Evolutionary conservation across 92 coral and sea anemone genomes (phyloP).

Genomic region (Palythoa grandis): DNA sequence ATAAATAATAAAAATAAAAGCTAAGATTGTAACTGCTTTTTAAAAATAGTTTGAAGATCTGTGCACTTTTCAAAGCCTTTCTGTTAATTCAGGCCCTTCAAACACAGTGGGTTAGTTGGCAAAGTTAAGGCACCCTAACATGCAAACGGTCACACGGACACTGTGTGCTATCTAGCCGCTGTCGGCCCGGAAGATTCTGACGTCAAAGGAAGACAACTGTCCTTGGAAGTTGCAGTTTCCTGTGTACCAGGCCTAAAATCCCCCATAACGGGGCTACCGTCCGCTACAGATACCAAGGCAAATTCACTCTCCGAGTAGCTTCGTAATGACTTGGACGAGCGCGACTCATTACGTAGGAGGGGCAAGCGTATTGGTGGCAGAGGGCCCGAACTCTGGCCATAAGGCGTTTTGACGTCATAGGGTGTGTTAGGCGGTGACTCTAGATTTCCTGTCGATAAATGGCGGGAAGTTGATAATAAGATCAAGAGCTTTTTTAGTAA

Average conservation of each 20-base stretch:
- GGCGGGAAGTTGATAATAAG: neutral
- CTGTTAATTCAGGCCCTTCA: no score
- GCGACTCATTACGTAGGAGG: slow-evolving; percentile 73
- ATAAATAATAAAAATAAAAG: no score
- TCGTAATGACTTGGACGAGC: slow-evolving; percentile 78
- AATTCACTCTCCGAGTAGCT: slow-evolving; percentile 78
- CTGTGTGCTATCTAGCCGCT: slow-evolving; percentile 17
- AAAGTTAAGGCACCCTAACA: neutral
- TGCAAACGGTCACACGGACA: no score
- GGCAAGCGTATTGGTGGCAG: slow-evolving; percentile 95
- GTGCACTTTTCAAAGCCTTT: no score
- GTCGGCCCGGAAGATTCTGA: slow-evolving; percentile 4
- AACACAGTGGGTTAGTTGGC: neutral
- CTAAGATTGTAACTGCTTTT: no score
- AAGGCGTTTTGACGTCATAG: slow-evolving; percentile 55
- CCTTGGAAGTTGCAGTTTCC: slow-evolving; percentile 22
- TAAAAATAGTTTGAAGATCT: no score
- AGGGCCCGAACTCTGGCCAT: slow-evolving; percentile 60
- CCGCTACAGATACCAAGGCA: slow-evolving; percentile 64
- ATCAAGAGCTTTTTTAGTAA: neutral
- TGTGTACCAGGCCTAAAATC: slow-evolving; percentile 35
- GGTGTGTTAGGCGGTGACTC: slow-evolving; percentile 54
- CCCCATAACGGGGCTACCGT: slow-evolving; percentile 2
- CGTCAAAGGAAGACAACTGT: slow-evolving; percentile 18
- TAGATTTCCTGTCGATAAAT: slow-evolving; percentile 1